A percentile compares a stretch with the other conserved stretches of the same genome.
Evolutionary conservation across 2,113 vertebrate species (phyloP).

Genomic region (Excalfactoria chinensis): DNA sequence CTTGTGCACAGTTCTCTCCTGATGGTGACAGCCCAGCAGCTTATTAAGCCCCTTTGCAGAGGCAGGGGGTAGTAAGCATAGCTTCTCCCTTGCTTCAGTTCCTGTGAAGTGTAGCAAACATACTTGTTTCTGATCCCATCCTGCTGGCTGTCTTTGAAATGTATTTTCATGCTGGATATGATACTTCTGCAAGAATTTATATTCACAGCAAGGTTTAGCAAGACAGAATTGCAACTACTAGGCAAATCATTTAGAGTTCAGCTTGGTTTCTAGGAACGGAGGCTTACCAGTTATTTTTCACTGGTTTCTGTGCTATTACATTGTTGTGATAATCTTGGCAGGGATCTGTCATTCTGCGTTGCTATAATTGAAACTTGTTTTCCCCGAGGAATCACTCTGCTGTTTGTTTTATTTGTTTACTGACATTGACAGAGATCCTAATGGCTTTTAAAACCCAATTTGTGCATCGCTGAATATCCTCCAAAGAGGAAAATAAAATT

Average conservation of each 20-base stretch:
- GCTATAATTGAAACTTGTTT: slow-evolving; percentile 76
- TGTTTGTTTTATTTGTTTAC: slow-evolving; percentile 77
- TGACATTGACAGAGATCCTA: slow-evolving; percentile 76
- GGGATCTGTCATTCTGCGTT: slow-evolving; percentile 66
- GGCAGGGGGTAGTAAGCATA: not conserved
- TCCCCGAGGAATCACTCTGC: slow-evolving; percentile 69
- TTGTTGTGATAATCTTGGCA: slow-evolving; percentile 74
- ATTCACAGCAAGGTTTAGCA: not conserved
- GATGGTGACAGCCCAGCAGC: not conserved
- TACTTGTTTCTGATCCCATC: not conserved
- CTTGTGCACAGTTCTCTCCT: not conserved
- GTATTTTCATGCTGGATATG: not conserved
- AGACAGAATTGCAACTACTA: not conserved
- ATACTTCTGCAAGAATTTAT: not conserved
- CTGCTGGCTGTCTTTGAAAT: not conserved
- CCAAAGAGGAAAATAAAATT: slow-evolving; percentile 71
- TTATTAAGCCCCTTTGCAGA: not conserved
- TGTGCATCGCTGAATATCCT: slow-evolving; percentile 73
- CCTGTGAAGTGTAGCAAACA: not conserved
- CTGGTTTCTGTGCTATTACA: slow-evolving; percentile 61
- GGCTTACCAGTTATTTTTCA: slow-evolving; percentile 62
- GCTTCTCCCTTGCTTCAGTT: not conserved
- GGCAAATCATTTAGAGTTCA: slow-evolving; percentile 9
- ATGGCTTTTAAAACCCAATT: slow-evolving; percentile 77
- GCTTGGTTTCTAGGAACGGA: slow-evolving; percentile 36